Percentiles rank a stretch among this genome's conserved stretches.
Conservation (phyloP, 2,797 vertebrate genomes). For the Nannoperca obscura region DNA sequence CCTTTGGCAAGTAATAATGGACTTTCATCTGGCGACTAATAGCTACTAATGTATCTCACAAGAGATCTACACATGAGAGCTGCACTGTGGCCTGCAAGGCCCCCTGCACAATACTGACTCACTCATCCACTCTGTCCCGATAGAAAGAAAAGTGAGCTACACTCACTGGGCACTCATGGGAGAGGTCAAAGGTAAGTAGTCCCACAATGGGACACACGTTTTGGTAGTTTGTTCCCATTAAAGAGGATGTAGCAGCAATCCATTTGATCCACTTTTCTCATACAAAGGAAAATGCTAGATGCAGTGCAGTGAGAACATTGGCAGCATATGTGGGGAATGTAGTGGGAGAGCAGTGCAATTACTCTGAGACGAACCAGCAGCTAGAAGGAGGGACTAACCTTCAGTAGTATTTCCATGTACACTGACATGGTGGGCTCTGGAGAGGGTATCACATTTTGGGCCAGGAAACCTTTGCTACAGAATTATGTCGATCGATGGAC, state of each 20-base stretch:
- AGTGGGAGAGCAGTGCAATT: background rate
- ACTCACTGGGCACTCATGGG: background rate
- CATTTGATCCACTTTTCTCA: background rate
- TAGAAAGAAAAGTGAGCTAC: slow-evolving; percentile 7
- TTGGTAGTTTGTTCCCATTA: background rate
- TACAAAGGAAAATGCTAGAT: slow-evolving; percentile 10
- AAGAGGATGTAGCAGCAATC: background rate
- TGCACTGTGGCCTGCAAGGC: slow-evolving; percentile 9
- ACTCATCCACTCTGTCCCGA: slow-evolving; percentile 8
- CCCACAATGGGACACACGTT: background rate
- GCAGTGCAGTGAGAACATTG: slow-evolving; percentile 19
- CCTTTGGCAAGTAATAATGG: slow-evolving; percentile 78
- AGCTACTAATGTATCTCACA: slow-evolving; percentile 79
- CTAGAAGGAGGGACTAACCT: slow-evolving; percentile 4
- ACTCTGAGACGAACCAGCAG: slow-evolving; percentile 7
- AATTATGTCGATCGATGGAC: slow-evolving; percentile 57
- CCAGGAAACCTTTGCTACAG: slow-evolving; percentile 50
- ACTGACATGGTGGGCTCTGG: slow-evolving; percentile 5
- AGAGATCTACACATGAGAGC: slow-evolving; percentile 65
- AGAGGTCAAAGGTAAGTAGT: slow-evolving; percentile 35
- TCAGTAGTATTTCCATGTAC: slow-evolving; percentile 8
- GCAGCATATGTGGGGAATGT: slow-evolving; percentile 10
- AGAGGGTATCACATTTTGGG: slow-evolving; percentile 36
- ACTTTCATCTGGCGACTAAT: slow-evolving; percentile 81
- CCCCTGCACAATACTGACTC: slow-evolving; percentile 7